Base-by-base conservation (phyloP, 1,140 invertebrate genomes). In the Drosophila elegans region DNA sequence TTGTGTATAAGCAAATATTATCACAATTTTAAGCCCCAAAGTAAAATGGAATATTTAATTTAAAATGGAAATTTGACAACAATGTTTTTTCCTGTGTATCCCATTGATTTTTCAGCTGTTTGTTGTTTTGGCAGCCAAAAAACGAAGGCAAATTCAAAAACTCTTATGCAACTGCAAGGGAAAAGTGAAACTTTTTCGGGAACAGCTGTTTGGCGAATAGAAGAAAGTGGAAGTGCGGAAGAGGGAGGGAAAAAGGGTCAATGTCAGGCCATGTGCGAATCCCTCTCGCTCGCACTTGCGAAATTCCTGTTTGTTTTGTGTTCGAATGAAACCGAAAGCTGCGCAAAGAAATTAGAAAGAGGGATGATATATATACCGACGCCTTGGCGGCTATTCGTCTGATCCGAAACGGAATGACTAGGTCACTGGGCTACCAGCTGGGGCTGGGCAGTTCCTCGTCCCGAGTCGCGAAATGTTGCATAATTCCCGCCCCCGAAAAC, bases 281-380 rank as follows among this genome's bases (percentile, higher is more conserved):
- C 48, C 45, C 46, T 44, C 60, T 49, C 67, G 16, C 16, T 59
- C 49, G 44, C 42, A 49, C 44, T 34, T 27, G 49, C 46, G 59
- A 27, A 63, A 63, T 42, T 25, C 57, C 42, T 55, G 48, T 39
- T 21, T 63, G 56, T 66, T 41, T 41, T 49, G 39, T 41, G 57
- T 39, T 44, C 48, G 60, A 73, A 41, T 46, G 76, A 86, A 86
- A 86, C 13, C 67, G 83, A 86, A 86, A 86, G 83, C 83, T 88
- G 75, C 66, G 64, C 67, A 63, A 42, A 53, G 27, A 39, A 0
- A 7, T 21, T 25, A 32, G 25, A 34, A 5, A n/a, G 49, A 21
- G 13, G 42, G 34, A 25, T n/a, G 5, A 45, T 7, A 44, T 42
- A 71, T 13, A 52, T 21, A 53, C 39, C 36, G 46, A 36, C 21